These are phyloP conservation scores for Euphydryas editha DNA, from an alignment of 2,888 invertebrate genomes.

Conservation along the genomic window DNA sequence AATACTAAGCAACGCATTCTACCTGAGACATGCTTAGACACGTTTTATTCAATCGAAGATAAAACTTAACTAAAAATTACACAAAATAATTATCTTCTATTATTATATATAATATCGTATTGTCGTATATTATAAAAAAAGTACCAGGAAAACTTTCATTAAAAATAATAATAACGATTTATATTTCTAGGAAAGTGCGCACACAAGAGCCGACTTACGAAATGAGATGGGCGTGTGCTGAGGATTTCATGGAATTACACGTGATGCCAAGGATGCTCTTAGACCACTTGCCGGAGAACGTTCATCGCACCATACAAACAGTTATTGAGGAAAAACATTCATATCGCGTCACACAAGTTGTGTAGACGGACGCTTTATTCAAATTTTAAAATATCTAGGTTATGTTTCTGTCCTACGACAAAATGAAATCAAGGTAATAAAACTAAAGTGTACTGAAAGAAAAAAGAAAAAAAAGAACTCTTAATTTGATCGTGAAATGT, in stretches of 20 bases:
- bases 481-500: too few species aligned
- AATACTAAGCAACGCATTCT: too few species aligned
- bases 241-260: slow-evolving; percentile 91
- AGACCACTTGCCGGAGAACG: slow-evolving; percentile 93
- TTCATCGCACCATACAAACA: slow-evolving; percentile 87
- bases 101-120: too few species aligned
- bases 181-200: slow-evolving; percentile 80
- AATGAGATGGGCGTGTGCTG: slow-evolving; percentile 91
- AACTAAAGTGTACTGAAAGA: too few species aligned
- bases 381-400: not conserved
- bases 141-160: too few species aligned
- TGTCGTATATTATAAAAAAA: too few species aligned
- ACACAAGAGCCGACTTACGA: slow-evolving; percentile 87
- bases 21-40: too few species aligned
- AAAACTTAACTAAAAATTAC: too few species aligned
- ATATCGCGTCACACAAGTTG: slow-evolving; percentile 71
- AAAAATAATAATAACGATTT: not conserved
- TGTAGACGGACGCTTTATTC: slow-evolving; percentile 29
- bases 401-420: not conserved
- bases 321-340: slow-evolving; percentile 82
- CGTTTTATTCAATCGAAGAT: too few species aligned
- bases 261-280: slow-evolving; percentile 94
- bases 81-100: too few species aligned
- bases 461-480: too few species aligned
- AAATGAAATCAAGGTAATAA: not conserved